Conservation (phyloP, 2,113 vertebrate species). For the Trematocara zebra region DNA sequence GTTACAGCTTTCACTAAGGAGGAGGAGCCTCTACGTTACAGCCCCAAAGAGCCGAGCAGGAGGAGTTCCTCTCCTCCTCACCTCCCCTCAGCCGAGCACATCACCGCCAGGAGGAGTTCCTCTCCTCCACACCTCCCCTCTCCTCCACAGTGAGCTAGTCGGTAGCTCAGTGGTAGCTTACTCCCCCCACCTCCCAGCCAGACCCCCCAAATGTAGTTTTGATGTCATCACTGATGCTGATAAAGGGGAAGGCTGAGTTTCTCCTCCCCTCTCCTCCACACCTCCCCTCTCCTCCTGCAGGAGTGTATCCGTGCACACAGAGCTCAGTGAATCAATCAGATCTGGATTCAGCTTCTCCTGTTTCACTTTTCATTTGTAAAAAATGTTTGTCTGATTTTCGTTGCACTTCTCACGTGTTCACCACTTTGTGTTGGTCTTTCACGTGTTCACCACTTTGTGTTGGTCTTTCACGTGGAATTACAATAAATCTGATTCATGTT, state of each 20-base stretch:
- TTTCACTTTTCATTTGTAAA: not conserved
- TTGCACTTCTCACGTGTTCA: no score
- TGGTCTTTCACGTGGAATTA: no score
- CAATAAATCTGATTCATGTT: no score
- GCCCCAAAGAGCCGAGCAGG: not conserved
- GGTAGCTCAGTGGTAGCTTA: not conserved
- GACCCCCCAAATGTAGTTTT: not conserved
- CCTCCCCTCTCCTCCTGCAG: constrained; percentile 7
- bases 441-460: no score
- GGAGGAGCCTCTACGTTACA: not conserved
- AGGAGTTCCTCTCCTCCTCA: not conserved
- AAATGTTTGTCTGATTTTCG: no score
- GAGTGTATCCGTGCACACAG: constrained; percentile 26
- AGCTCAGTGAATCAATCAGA: constrained; percentile 43
- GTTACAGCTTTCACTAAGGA: no score
- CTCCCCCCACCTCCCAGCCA: not conserved
- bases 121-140: not conserved
- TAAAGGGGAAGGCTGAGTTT: not conserved
- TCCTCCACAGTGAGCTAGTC: not conserved
- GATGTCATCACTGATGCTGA: not conserved
- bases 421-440: no score
- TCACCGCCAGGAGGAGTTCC: not conserved
- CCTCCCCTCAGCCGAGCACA: not conserved
- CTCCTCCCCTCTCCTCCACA: not conserved
- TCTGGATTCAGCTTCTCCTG: constrained; percentile 26